Evolutionary conservation across 2,888 invertebrate genomes (phyloP).

Genomic region (Digitonthophagus gazella): DNA sequence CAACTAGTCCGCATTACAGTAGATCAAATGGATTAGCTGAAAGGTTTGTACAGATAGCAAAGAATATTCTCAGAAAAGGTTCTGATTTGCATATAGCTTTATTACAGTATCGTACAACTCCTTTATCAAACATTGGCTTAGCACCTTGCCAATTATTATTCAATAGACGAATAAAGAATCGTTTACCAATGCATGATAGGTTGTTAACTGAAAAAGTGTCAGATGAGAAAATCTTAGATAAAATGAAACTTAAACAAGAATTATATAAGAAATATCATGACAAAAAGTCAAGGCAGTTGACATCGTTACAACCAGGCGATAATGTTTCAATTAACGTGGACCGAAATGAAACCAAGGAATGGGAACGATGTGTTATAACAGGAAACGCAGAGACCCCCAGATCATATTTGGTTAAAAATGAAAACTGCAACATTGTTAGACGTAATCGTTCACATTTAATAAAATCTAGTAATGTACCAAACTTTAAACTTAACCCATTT

Average conservation of each 20-base stretch:
- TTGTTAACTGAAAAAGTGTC: slow-evolving; percentile 1
- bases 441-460: slow-evolving; percentile 2
- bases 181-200: slow-evolving; percentile 5
- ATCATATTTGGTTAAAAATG: slow-evolving; percentile 3
- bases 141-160: slow-evolving; percentile 30
- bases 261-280: slow-evolving; percentile 16
- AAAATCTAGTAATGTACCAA: neutral
- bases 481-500: too few relatives aligned
- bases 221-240: neutral
- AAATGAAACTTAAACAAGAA: slow-evolving; percentile 6
- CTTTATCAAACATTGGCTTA: slow-evolving; percentile 21
- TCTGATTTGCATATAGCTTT: slow-evolving; percentile 24
- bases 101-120: slow-evolving; percentile 29
- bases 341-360: neutral
- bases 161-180: slow-evolving; percentile 8
- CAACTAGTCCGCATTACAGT: slow-evolving; percentile 32
- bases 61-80: slow-evolving; percentile 31
- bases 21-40: slow-evolving; percentile 35
- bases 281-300: slow-evolving; percentile 3
- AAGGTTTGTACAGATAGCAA: slow-evolving; percentile 29
- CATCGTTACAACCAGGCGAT: neutral
- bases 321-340: neutral
- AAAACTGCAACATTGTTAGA: neutral
- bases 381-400: neutral
- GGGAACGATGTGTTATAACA: slow-evolving; percentile 1